Percentiles rank a stretch among this genome's conserved stretches.
Conservation (phyloP, 2,888 invertebrate species). For the Teleiodes luculella region DNA sequence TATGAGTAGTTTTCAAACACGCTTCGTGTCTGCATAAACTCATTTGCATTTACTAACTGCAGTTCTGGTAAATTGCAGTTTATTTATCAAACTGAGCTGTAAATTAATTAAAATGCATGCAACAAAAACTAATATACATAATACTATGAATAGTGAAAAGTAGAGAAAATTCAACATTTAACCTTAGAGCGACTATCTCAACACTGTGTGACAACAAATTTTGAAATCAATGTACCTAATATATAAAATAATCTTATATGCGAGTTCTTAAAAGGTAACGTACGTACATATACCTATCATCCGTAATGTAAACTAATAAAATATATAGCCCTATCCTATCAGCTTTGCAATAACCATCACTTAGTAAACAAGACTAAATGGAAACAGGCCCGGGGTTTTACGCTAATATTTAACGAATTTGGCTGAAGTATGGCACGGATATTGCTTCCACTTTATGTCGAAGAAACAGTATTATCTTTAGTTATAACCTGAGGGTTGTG, state of each 20-base stretch:
- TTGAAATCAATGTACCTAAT: too few species aligned
- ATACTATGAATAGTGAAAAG: too few species aligned
- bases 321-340: neutral
- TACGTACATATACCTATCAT: neutral
- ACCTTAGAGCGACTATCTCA: too few species aligned
- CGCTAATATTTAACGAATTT: neutral
- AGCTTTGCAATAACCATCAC: neutral
- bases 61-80: neutral
- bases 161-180: too few species aligned
- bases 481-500: too few species aligned
- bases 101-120: neutral
- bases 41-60: neutral
- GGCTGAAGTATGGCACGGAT: neutral
- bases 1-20: neutral
- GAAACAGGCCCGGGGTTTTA: neutral
- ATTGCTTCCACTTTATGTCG: too few species aligned
- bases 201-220: too few species aligned
- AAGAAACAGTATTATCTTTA: too few species aligned
- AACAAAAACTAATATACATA: too few species aligned
- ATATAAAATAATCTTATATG: too few species aligned
- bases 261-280: too few species aligned
- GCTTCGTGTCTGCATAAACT: neutral
- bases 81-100: neutral
- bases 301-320: neutral
- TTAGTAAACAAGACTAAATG: conserved; percentile 1